phyloP scores from a whole-genome alignment of 1,140 invertebrate genomes.

The Homarus americanus region DNA sequence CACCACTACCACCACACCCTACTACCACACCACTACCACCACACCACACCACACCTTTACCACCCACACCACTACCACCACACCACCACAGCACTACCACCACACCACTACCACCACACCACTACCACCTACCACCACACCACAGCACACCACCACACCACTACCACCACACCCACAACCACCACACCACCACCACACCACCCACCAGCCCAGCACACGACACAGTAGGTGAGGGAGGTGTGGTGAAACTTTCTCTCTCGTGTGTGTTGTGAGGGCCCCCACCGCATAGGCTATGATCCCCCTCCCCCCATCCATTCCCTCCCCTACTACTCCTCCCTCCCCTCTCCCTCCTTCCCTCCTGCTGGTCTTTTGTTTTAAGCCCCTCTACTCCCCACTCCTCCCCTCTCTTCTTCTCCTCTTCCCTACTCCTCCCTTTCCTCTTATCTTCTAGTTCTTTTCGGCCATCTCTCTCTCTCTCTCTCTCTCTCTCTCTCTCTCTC shows the following conservation, averaged over 20 bases:
- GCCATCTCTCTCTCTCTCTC: conserved; percentile 13
- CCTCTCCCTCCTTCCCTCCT: conserved; percentile 12
- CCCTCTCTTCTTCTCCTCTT: neutral
- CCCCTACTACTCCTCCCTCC: neutral
- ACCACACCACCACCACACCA: neutral
- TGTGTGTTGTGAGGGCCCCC: too few relatives aligned
- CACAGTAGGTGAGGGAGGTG: too few relatives aligned
- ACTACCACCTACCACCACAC: neutral
- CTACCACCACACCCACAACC: neutral
- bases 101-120: neutral
- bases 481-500: conserved; percentile 25
- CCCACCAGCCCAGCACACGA: too few relatives aligned
- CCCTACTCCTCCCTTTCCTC: neutral
- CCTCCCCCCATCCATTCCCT: neutral
- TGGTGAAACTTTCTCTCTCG: too few relatives aligned
- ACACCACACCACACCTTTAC: neutral
- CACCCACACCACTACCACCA: neutral
- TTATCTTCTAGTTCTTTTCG: neutral
- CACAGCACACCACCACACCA: neutral
- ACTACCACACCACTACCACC: neutral
- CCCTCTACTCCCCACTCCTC: neutral
- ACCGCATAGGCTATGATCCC: neutral
- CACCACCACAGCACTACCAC: too few relatives aligned
- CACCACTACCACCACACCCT: neutral
- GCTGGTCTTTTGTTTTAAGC: neutral